Percentiles rank a stretch among this genome's conserved stretches.
phyloP scores from a whole-genome alignment of 1,140 invertebrate genomes.

The Drosophila aff. region DNA sequence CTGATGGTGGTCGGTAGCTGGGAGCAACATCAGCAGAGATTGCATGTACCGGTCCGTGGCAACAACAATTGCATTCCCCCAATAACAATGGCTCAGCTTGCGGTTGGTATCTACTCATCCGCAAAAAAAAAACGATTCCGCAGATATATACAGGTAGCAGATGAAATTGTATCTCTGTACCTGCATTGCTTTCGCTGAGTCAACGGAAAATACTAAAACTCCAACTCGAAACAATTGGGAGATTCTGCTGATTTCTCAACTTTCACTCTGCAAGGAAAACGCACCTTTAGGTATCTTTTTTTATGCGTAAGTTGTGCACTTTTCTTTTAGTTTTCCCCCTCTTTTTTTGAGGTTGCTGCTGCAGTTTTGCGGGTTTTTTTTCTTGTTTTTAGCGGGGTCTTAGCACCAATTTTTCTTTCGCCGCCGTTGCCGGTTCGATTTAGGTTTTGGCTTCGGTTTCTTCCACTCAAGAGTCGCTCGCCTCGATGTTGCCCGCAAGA shows the following conservation, averaged over 20 bases:
- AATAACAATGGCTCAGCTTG: conserved; percentile 58
- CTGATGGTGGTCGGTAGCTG: background rate
- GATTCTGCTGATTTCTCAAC: conserved; percentile 43
- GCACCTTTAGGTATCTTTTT: conserved; percentile 63
- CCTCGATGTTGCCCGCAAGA: conserved; percentile 60
- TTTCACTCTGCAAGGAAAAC: conserved; percentile 63
- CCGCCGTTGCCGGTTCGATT: conserved; percentile 36
- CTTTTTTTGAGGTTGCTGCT: conserved; percentile 9
- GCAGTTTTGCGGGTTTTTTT: conserved; percentile 20
- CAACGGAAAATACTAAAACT: conserved; percentile 29
- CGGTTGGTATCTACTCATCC: conserved; percentile 62
- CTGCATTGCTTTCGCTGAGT: conserved; percentile 59
- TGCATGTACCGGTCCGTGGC: conserved; percentile 20
- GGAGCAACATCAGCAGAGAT: conserved; percentile 25
- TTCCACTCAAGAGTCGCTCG: conserved; percentile 2
- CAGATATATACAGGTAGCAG: conserved; percentile 41
- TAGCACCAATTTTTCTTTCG: conserved; percentile 75
- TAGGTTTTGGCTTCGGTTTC: conserved; percentile 17
- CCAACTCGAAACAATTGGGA: conserved; percentile 1
- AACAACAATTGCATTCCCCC: conserved; percentile 16
- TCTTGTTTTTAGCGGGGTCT: conserved; percentile 43
- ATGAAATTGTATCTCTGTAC: conserved; percentile 51
- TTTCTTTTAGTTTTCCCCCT: conserved; percentile 21
- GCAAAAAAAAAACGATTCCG: conserved; percentile 42
- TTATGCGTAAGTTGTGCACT: conserved; percentile 44